These are phyloP conservation scores for Spermophilus dauricus DNA, from an alignment of 2,113 vertebrate genomes.

Conservation along the genomic window DNA sequence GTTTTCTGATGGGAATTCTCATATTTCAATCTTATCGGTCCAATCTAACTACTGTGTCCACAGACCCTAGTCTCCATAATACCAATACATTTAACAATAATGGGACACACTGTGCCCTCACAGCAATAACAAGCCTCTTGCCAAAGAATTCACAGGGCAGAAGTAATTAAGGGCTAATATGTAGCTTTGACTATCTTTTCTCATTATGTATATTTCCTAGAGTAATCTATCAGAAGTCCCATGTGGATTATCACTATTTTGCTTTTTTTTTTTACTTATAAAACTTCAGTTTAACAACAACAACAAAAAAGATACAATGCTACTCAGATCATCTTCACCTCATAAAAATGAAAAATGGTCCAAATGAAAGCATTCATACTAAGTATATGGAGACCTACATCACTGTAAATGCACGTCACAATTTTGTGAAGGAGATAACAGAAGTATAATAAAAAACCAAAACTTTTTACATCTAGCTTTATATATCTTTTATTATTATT, in stretches of 20 bases:
- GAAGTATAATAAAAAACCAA: constrained; percentile 2
- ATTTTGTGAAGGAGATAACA: neutral
- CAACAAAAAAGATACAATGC: neutral
- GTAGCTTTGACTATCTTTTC: neutral
- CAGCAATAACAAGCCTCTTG: neutral
- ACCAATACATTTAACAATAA: neutral
- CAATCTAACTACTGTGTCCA: neutral
- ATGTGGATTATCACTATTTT: neutral
- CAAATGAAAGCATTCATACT: constrained; percentile 39
- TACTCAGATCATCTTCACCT: neutral
- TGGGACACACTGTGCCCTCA: neutral
- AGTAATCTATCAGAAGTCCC: neutral
- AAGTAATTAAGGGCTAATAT: neutral
- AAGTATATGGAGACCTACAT: neutral
- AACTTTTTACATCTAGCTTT: neutral
- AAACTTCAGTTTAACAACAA: constrained; percentile 6
- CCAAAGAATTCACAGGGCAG: too few species aligned
- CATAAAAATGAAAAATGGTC: constrained; percentile 31
- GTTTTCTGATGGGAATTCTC: constrained; percentile 64
- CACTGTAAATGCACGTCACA: neutral
- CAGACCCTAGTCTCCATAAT: neutral
- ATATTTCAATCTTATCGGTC: neutral
- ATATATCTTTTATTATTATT: neutral
- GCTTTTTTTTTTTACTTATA: neutral
- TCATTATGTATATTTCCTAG: neutral